Base-by-base conservation (phyloP, 2,113 vertebrate genomes). In the Terrapene triunguis region DNA sequence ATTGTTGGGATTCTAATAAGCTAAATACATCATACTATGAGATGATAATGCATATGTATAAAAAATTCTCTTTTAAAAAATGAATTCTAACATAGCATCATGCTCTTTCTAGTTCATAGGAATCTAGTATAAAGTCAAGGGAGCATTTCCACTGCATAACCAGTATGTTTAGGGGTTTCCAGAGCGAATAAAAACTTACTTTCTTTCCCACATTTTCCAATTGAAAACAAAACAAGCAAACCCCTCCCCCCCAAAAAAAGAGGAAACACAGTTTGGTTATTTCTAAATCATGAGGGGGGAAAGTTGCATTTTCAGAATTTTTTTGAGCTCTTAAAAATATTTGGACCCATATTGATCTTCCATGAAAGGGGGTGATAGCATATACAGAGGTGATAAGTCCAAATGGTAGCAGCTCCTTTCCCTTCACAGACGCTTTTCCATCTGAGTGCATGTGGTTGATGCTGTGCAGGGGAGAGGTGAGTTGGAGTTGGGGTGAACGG, bases 21-120 rank as follows among this genome's bases (percentile, higher is more conserved):
- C 44, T 89, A 4, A 85, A 80, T 62, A 8, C 3, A 53, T 0
- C 78, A 35, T 80, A 32, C 1, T 5, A 4, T 19, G 54, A 1
- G 59, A 24, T 32, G 3, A 0, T 87, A n/a, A 88, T 16, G 6
- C 59, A 6, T 17, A 1, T 47, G 1, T 50, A 84, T 10, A 47
- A 25, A 88, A 81, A 42, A 42, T 27, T 42, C 29, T 50, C 13
- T 48, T 44, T 3, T 38, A 13, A 32, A 48, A 19, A 42, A 5
- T 3, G 17, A 17, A 32, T 4, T 38, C 51, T 8, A 51, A 69
- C 47, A 4, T 4, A 12, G 25, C 27, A 7, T 48, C 19, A 47
- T 17, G 1, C 38, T 16, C 27, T 3, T 27, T 35, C 51, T 25
- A 0, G 2, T 38, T 47, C 3, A 24, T 38, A 72, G n/a, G 19